A percentile compares a stretch with the other conserved stretches of the same genome.
Evolutionary conservation across 2,888 invertebrate genomes (phyloP).

Genomic region (Andrena fulva): DNA sequence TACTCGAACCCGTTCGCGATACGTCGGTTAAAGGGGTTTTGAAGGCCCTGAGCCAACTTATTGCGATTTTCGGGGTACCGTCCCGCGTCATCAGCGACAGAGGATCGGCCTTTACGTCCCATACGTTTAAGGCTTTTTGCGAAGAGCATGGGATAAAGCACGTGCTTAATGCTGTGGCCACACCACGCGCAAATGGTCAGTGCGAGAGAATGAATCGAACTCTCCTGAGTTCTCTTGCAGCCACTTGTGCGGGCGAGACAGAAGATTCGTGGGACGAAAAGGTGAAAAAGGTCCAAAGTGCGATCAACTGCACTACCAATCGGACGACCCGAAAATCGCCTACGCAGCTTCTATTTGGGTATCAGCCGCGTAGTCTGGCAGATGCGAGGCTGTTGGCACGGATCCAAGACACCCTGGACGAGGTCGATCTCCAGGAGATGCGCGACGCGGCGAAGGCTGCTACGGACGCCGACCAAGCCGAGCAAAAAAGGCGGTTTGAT

Average conservation of each 20-base stretch:
- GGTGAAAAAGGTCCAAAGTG: constrained; percentile 9
- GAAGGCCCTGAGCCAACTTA: not conserved
- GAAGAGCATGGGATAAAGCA: not conserved
- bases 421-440: constrained; percentile 46
- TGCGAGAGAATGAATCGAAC: constrained; percentile 11
- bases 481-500: constrained; percentile 58
- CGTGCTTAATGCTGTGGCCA: not conserved
- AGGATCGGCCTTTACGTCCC: constrained; percentile 13
- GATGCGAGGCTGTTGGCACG: constrained; percentile 36
- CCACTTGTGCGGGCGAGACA: not conserved
- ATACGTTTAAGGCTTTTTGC: not conserved
- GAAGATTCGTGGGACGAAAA: not conserved
- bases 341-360: constrained; percentile 56
- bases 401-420: constrained; percentile 52
- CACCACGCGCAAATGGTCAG: not conserved
- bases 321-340: constrained; percentile 53
- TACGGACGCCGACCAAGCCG: constrained; percentile 46
- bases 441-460: constrained; percentile 43
- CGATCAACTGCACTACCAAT: constrained; percentile 67
- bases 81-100: not conserved
- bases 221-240: not conserved
- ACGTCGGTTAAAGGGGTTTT: not conserved
- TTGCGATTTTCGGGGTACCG: constrained; percentile 22
- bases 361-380: constrained; percentile 54
- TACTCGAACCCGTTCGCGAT: constrained; percentile 1